These are phyloP conservation scores for Delphinapterus leucas DNA, from an alignment of 2,113 vertebrate genomes.

Conservation along the genomic window DNA sequence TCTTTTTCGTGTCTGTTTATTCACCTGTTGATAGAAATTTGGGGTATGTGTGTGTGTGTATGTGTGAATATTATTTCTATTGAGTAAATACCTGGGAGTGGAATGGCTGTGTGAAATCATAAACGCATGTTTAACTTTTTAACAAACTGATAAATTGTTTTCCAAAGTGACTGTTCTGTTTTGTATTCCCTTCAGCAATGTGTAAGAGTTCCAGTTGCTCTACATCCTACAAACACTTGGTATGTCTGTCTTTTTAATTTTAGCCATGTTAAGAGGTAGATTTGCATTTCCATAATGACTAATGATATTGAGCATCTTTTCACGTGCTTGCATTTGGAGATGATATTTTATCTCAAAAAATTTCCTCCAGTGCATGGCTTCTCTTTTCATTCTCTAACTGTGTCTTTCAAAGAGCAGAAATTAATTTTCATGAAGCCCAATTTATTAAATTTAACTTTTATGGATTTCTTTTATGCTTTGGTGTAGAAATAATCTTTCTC, in stretches of 20 bases:
- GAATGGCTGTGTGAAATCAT: not conserved
- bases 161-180: not conserved
- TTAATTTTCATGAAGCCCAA: not conserved
- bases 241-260: not conserved
- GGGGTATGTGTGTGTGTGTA: not conserved
- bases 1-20: not conserved
- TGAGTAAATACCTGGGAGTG: not conserved
- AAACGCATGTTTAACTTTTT: not conserved
- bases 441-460: not conserved
- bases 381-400: not conserved
- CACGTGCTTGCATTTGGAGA: not conserved
- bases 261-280: not conserved
- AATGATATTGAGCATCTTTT: not conserved
- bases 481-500: not conserved
- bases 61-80: not conserved
- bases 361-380: not conserved
- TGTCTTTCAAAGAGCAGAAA: not conserved
- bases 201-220: not conserved
- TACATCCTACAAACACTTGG: not conserved
- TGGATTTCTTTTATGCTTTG: not conserved
- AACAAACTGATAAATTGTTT: not conserved
- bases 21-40: not conserved
- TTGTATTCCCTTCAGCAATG: not conserved
- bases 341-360: not conserved
- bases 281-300: not conserved